phyloP scores from a whole-genome alignment of 2,888 invertebrate species.

The Gisinianus flammeolus region DNA sequence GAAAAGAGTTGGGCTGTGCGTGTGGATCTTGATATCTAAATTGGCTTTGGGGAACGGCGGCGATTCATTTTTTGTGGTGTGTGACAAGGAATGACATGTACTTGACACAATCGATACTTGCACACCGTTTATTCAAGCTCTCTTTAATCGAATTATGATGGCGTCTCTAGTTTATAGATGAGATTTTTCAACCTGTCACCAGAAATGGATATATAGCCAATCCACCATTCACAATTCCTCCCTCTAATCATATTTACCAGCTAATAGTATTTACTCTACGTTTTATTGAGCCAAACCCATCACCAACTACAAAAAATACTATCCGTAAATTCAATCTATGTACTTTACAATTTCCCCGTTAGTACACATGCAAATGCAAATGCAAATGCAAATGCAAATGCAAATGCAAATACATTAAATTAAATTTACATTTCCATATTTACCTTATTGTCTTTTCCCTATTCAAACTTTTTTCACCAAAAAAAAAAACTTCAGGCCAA shows the following conservation, averaged over 20 bases:
- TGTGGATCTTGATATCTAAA: conserved; percentile 57
- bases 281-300: too few relatives aligned
- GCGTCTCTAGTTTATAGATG: conserved; percentile 46
- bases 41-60: conserved; percentile 41
- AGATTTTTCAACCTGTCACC: conserved; percentile 51
- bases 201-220: conserved; percentile 31
- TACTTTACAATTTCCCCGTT: too few relatives aligned
- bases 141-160: conserved; percentile 51
- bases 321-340: too few relatives aligned
- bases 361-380: too few relatives aligned
- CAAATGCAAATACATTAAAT: too few relatives aligned
- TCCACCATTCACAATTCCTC: neutral
- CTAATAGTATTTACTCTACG: too few relatives aligned
- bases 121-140: conserved; percentile 31
- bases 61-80: conserved; percentile 47
- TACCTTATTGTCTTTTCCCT: too few relatives aligned
- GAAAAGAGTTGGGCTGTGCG: conserved; percentile 6
- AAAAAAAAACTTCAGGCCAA: too few relatives aligned
- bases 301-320: too few relatives aligned
- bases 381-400: too few relatives aligned
- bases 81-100: conserved; percentile 56
- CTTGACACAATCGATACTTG: conserved; percentile 57
- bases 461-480: too few relatives aligned
- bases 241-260: neutral
- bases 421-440: too few relatives aligned